phyloP scores from a whole-genome alignment of 2,888 invertebrate species.

The Salticus scenicus region DNA sequence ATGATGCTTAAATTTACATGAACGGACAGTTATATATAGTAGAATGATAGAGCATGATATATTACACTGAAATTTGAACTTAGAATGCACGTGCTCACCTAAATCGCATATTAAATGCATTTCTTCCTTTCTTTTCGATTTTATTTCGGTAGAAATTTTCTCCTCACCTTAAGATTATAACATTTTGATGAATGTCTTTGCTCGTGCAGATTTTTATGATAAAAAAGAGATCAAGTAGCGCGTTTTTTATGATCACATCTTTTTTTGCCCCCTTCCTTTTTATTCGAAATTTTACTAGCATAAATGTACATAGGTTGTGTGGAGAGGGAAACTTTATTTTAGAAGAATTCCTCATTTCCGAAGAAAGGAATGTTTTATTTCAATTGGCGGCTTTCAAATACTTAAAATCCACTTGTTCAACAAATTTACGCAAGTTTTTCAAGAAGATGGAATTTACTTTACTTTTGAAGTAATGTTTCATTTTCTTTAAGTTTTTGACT shows the following conservation, averaged over 20 bases:
- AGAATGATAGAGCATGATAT: no score
- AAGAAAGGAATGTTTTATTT: slow-evolving; percentile 63
- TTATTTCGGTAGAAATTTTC: no score
- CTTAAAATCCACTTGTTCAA: slow-evolving; percentile 67
- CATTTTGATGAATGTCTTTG: slow-evolving; percentile 52
- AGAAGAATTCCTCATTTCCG: slow-evolving; percentile 13
- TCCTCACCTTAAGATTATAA: slow-evolving; percentile 31
- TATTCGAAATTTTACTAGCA: background rate
- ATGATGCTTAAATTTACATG: no score
- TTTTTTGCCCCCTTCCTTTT: background rate
- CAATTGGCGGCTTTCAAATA: slow-evolving; percentile 67
- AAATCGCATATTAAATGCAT: no score
- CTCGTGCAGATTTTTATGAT: slow-evolving; percentile 33
- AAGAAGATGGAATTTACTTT: slow-evolving; percentile 38
- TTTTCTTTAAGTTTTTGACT: slow-evolving; percentile 11
- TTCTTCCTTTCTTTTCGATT: no score
- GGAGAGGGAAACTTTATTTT: slow-evolving; percentile 28
- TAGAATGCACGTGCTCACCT: no score
- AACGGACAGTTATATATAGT: no score
- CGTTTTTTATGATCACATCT: background rate
- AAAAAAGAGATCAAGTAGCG: slow-evolving; percentile 31
- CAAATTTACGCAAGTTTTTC: slow-evolving; percentile 48
- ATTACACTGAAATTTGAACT: no score
- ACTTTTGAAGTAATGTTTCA: background rate
- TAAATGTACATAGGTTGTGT: background rate